phyloP scores from a whole-genome alignment of 1,140 invertebrate species.

The Caerostris extrusa region DNA sequence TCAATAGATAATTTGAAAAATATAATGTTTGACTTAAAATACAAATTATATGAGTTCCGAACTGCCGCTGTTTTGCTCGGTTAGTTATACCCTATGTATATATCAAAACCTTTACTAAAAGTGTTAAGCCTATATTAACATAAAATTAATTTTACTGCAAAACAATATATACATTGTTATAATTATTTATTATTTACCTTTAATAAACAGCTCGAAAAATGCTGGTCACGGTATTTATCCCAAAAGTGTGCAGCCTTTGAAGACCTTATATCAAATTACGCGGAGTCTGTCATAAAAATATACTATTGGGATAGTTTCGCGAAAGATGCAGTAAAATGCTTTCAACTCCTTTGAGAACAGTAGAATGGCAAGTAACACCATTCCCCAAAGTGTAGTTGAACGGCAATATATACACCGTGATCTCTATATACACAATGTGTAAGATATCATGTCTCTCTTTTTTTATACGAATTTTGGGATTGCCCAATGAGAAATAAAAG shows the following conservation, averaged over 20 bases:
- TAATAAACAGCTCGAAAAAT: no score
- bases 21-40: no score
- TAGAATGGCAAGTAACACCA: neutral
- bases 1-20: no score
- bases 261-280: neutral
- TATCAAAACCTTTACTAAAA: no score
- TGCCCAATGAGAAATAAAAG: conserved; percentile 29
- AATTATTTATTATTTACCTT: no score
- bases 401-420: conserved; percentile 8
- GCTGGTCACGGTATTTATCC: no score
- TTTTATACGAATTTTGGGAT: neutral
- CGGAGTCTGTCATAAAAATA: neutral
- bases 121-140: no score
- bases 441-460: conserved; percentile 24
- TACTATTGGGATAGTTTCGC: neutral
- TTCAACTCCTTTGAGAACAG: neutral
- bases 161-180: no score
- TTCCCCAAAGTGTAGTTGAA: neutral
- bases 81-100: no score
- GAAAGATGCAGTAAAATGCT: neutral
- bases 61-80: no score
- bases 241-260: neutral
- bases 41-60: no score
- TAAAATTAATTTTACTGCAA: no score
- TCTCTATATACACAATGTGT: conserved; percentile 5